phyloP scores from a whole-genome alignment of 2,888 invertebrate genomes.

The Electrophaes corylata region DNA sequence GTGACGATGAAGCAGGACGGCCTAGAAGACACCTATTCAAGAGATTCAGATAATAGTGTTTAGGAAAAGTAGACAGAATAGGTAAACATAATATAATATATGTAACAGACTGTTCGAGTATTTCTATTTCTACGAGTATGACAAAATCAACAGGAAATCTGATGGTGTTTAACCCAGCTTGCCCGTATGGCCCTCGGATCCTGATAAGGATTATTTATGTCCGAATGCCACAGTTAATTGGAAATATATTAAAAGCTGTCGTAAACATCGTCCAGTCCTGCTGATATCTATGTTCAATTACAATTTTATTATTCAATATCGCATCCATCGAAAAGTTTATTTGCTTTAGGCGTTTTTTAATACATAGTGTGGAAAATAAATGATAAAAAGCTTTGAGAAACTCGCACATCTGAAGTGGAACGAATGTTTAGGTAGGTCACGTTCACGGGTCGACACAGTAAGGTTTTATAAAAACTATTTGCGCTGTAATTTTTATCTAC shows the following conservation, averaged over 20 bases:
- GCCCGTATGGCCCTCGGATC: constrained; percentile 62
- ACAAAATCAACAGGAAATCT: constrained; percentile 23
- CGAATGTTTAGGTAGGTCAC: constrained; percentile 22
- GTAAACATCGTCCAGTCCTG: constrained; percentile 37
- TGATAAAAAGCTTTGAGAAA: not conserved
- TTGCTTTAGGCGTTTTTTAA: not conserved
- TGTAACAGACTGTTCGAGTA: not conserved
- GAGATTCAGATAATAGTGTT: no score
- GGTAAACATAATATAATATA: no score
- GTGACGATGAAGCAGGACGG: no score
- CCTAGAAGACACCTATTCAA: no score
- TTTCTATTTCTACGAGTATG: constrained; percentile 17
- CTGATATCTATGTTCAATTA: constrained; percentile 19
- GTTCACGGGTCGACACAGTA: not conserved
- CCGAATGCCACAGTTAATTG: constrained; percentile 48
- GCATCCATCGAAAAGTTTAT: constrained; percentile 4
- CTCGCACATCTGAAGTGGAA: not conserved
- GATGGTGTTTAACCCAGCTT: constrained; percentile 33
- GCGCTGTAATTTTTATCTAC: constrained; percentile 19
- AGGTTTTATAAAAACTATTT: constrained; percentile 14
- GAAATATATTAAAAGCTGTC: constrained; percentile 39
- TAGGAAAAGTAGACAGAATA: no score
- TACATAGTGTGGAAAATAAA: not conserved
- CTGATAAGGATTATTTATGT: constrained; percentile 76
- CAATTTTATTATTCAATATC: constrained; percentile 2